These are phyloP conservation scores for Meganola albula DNA, from an alignment of 2,888 invertebrate genomes.

Conservation along the genomic window DNA sequence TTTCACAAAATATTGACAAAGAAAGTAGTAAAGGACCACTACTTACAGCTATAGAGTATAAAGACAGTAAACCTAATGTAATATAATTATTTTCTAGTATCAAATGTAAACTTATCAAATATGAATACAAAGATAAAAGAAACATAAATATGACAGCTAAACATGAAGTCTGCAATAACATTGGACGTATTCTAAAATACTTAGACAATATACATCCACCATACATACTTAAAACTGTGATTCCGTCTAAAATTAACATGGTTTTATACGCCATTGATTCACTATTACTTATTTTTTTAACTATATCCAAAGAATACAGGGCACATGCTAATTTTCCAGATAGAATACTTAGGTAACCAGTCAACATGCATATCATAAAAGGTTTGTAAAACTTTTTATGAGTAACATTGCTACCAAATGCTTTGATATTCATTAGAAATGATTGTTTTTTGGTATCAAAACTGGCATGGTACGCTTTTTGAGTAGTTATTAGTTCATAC, in stretches of 20 bases:
- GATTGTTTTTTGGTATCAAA: constrained; percentile 2
- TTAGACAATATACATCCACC: constrained; percentile 27
- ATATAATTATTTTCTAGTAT: constrained; percentile 29
- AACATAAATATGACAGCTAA: constrained; percentile 27
- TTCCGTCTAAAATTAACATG: constrained; percentile 44
- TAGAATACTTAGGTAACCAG: constrained; percentile 21
- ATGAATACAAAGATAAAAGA: constrained; percentile 30
- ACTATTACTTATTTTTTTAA: constrained; percentile 36
- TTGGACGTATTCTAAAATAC: constrained; percentile 27
- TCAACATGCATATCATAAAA: constrained; percentile 19
- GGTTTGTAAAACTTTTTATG: constrained; percentile 38
- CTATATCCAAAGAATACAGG: constrained; percentile 40
- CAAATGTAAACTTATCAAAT: constrained; percentile 22
- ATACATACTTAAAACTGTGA: constrained; percentile 40
- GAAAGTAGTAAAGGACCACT: constrained; percentile 35
- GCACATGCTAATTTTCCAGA: constrained; percentile 40
- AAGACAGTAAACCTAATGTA: constrained; percentile 24
- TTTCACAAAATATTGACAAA: constrained; percentile 29
- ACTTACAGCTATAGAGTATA: constrained; percentile 33
- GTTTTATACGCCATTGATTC: constrained; percentile 37
- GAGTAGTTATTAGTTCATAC: constrained; percentile 26
- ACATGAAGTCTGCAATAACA: constrained; percentile 28
- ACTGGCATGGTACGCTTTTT: constrained; percentile 25
- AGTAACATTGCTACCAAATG: constrained; percentile 14
- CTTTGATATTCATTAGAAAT: constrained; percentile 2